Evolutionary conservation across 2,113 vertebrate genomes (phyloP), one percentile per base, ranked within the genome.

Genomic region (Microtus montanus): DNA sequence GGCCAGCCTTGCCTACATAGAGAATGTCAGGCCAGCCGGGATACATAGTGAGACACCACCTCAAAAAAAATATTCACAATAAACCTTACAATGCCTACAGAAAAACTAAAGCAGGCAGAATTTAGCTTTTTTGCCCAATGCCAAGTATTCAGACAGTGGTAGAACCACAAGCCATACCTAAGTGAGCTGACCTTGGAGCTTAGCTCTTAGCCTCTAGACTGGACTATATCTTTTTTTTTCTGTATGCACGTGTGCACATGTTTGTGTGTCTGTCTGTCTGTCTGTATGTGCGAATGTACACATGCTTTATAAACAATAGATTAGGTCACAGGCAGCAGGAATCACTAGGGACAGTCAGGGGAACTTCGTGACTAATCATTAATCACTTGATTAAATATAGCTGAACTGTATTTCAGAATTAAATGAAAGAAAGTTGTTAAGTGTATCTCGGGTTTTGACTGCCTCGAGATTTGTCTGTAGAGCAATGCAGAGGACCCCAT

Each of bases 371-470:
- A 85, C 77, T 86, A 41, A 86, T 77, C 44, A 73, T 61, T 87
- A 61, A 90, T 87, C 58, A 58, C 19, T 54, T 95, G 77, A 87
- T 89, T 87, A 87, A 91, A 89, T 44, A 38, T 61, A 49, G 20
- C 80, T 35, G 30, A 75, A 41, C 28, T 75, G 8, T 63, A 64
- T 44, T 91, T 73, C 93, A 82, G 35, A 90, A 66, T 58, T 80
- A 91, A 91, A 4, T 38, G 58, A 58, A 33, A 74, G 86, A 78
- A 94, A 66, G 41, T 61, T 75, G 28, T 70, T 66, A 49, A 14
- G 82, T 73, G 17, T 64, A 24, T 78, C 87, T 89, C 2, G 0
- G 89, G 28, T 61, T 91, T 74, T 78, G 38, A 75, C 30, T 41
- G 41, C 41, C 41, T 95, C 63, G 83, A 63, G 73, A 83, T 85